Percentiles rank a stretch among this genome's conserved stretches.
phyloP scores from a whole-genome alignment of 64 coral and sea anemone species.

The Montipora efflorescens region DNA sequence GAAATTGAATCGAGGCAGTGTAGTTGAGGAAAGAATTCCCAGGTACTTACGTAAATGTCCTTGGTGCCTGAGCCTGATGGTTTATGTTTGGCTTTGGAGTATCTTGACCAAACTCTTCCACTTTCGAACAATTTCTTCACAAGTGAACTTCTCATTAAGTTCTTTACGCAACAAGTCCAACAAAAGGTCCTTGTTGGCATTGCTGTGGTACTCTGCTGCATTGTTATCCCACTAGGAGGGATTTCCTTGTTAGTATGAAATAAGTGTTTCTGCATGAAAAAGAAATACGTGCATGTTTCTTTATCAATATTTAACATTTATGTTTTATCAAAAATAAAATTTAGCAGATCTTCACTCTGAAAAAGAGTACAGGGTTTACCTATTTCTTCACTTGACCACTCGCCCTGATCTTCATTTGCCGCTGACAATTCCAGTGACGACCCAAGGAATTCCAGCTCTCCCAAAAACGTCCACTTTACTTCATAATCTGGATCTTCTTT shows the following conservation, averaged over 20 bases:
- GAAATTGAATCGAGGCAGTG: conserved; percentile 17
- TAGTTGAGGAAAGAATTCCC: conserved; percentile 56
- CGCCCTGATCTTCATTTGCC: neutral
- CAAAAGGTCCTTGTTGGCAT: conserved; percentile 30
- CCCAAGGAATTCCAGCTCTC: conserved; percentile 16
- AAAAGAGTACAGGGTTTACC: conserved; percentile 3
- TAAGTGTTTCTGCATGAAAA: neutral
- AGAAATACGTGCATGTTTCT: neutral
- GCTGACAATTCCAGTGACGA: neutral
- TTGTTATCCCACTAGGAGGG: conserved; percentile 34
- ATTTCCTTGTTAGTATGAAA: conserved; percentile 17
- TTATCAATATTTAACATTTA: neutral
- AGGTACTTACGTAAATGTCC: conserved; percentile 36
- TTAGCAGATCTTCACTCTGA: neutral
- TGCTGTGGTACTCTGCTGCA: conserved; percentile 8
- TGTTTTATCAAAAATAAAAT: neutral
- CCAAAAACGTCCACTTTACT: conserved; percentile 19
- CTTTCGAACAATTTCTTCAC: neutral
- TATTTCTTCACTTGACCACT: conserved; percentile 34
- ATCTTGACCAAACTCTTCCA: conserved; percentile 27
- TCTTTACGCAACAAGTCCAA: neutral
- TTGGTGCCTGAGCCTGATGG: conserved; percentile 39
- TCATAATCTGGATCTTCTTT: neutral
- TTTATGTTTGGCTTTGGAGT: conserved; percentile 5
- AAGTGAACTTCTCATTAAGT: neutral